Evolutionary conservation across 1,140 invertebrate species (phyloP).

Genomic region (Pseudomyrmex sp.): DNA sequence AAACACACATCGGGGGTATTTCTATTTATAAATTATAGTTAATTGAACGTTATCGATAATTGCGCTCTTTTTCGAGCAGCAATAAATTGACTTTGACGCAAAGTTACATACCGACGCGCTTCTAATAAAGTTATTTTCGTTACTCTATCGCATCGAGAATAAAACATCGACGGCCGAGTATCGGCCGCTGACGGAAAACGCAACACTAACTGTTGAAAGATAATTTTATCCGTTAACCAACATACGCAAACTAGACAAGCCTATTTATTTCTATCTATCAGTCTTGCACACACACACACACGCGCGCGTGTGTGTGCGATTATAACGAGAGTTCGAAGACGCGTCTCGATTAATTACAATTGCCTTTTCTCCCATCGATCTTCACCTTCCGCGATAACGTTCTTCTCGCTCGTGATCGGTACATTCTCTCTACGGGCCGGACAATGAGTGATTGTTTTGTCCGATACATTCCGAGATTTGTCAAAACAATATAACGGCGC

Average conservation of each 20-base stretch:
- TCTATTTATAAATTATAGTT: neutral
- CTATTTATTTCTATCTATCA: conserved; percentile 66
- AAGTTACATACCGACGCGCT: neutral
- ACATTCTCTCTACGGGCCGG: conserved; percentile 40
- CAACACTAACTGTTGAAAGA: conserved; percentile 37
- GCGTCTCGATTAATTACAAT: conserved; percentile 68
- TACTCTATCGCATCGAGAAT: conserved; percentile 6
- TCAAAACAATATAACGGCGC: conserved; percentile 35
- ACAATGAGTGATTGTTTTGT: conserved; percentile 57
- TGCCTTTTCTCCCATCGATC: conserved; percentile 60
- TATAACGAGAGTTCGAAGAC: conserved; percentile 1
- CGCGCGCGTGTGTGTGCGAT: neutral
- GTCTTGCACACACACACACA: neutral
- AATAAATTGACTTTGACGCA: neutral
- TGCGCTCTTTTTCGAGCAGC: neutral
- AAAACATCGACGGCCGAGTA: conserved; percentile 9
- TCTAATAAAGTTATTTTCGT: conserved; percentile 32
- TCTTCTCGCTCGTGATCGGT: neutral
- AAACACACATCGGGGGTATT: neutral
- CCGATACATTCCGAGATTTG: conserved; percentile 10
- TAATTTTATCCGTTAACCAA: conserved; percentile 70
- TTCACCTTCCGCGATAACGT: conserved; percentile 42
- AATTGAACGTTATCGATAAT: conserved; percentile 24
- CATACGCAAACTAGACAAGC: conserved; percentile 28
- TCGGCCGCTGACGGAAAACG: neutral